phyloP scores from a whole-genome alignment of 2,113 vertebrate genomes.

The Motacilla alba region DNA sequence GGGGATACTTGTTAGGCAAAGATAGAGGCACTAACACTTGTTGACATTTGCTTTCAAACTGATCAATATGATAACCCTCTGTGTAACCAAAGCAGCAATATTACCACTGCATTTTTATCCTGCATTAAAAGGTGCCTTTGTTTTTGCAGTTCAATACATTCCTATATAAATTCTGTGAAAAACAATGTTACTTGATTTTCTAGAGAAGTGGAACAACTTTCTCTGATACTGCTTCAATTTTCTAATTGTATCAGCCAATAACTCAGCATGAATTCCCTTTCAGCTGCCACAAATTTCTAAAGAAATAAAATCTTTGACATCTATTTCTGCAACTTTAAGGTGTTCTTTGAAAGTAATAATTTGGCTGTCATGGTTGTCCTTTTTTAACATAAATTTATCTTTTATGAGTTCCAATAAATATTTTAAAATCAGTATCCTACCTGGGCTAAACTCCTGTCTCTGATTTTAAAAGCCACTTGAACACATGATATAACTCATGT shows the following conservation, averaged over 20 bases:
- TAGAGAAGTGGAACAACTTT: not conserved
- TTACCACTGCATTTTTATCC: not conserved
- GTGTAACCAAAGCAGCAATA: not conserved
- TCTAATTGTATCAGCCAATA: not conserved
- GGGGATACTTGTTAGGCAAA: not conserved
- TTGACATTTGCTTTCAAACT: conserved; percentile 38
- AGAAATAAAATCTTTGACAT: not conserved
- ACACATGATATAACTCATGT: not conserved
- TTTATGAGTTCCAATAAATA: not conserved
- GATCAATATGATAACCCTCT: not conserved
- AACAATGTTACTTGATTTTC: not conserved
- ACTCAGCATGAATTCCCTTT: not conserved
- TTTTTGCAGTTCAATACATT: not conserved
- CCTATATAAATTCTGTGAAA: not conserved
- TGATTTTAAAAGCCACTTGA: not conserved
- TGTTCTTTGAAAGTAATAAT: not conserved
- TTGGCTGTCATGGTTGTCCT: not conserved
- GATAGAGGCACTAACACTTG: not conserved
- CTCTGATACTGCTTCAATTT: not conserved
- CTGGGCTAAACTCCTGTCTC: not conserved
- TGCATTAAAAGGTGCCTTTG: not conserved
- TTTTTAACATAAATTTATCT: not conserved
- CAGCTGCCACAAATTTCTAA: not conserved
- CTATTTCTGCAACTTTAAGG: not conserved
- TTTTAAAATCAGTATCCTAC: not conserved